These are phyloP conservation scores for Heliothis subflexa DNA, from an alignment of 1,140 invertebrate species.

Conservation along the genomic window DNA sequence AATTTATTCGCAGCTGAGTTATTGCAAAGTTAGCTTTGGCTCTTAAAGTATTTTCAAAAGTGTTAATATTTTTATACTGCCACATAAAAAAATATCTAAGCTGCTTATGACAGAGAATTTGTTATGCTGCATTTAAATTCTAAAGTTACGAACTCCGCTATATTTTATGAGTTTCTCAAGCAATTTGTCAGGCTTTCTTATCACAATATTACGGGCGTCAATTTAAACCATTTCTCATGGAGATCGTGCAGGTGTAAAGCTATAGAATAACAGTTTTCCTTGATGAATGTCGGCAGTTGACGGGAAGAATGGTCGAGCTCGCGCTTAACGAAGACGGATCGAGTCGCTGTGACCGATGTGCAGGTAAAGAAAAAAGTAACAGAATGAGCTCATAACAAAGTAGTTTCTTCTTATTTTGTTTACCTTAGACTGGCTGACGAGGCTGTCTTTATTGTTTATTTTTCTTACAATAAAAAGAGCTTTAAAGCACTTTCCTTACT, in stretches of 20 bases:
- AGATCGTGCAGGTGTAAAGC: slow-evolving; percentile 44
- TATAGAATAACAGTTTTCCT: slow-evolving; percentile 49
- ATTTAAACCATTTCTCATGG: slow-evolving; percentile 53
- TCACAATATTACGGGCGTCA: slow-evolving; percentile 22
- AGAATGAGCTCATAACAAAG: slow-evolving; percentile 43
- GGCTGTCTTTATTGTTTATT: slow-evolving; percentile 4
- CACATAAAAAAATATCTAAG: too few species aligned
- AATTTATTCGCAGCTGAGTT: too few species aligned
- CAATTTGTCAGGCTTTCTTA: slow-evolving; percentile 4
- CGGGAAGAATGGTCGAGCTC: slow-evolving; percentile 41
- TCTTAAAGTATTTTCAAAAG: too few species aligned
- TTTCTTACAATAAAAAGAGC: background rate
- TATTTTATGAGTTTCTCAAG: slow-evolving; percentile 5
- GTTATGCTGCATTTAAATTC: background rate
- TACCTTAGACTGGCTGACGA: background rate
- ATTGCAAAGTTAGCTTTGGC: too few species aligned
- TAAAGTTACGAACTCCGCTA: background rate
- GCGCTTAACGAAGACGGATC: slow-evolving; percentile 62
- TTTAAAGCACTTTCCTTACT: background rate
- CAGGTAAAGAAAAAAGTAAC: slow-evolving; percentile 44
- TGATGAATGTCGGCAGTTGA: slow-evolving; percentile 54
- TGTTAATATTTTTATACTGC: too few species aligned
- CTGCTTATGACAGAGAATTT: too few species aligned
- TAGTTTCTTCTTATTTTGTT: slow-evolving; percentile 35
- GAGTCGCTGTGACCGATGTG: slow-evolving; percentile 53